Conservation (phyloP, 1,140 invertebrate genomes). For the Pseudomyrmex gracilis region DNA sequence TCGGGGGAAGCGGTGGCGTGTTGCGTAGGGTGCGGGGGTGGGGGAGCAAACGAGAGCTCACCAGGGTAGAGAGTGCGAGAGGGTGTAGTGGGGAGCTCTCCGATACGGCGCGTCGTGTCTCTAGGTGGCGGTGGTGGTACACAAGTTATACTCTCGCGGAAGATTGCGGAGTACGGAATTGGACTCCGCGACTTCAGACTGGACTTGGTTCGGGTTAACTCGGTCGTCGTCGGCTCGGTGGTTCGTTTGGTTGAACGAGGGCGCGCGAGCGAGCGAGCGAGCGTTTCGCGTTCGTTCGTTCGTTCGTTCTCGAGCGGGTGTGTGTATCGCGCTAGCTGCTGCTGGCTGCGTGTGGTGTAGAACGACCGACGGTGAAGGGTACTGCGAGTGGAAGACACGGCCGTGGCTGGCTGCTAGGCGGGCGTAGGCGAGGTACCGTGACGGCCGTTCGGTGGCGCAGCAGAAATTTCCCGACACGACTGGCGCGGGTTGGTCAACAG, state of each 20-base stretch:
- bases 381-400: slow-evolving; percentile 75
- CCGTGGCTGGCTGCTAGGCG: slow-evolving; percentile 70
- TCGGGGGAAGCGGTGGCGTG: slow-evolving; percentile 60
- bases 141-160: slow-evolving; percentile 60
- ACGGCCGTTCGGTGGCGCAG: slow-evolving; percentile 82
- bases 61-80: slow-evolving; percentile 64
- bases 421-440: slow-evolving; percentile 83
- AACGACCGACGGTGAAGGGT: slow-evolving; percentile 72
- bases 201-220: slow-evolving; percentile 20
- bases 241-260: slow-evolving; percentile 79
- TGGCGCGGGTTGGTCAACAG: slow-evolving; percentile 71
- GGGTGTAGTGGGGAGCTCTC: slow-evolving; percentile 65
- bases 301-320: neutral
- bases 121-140: slow-evolving; percentile 69
- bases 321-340: slow-evolving; percentile 49
- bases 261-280: slow-evolving; percentile 75
- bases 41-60: slow-evolving; percentile 59
- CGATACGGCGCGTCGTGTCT: slow-evolving; percentile 41
- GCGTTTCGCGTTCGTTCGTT: neutral
- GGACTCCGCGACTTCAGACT: slow-evolving; percentile 42
- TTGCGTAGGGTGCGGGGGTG: slow-evolving; percentile 64
- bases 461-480: slow-evolving; percentile 72
- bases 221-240: slow-evolving; percentile 61
- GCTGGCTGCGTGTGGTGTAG: slow-evolving; percentile 53
- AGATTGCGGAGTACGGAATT: slow-evolving; percentile 57